Percentiles rank a stretch among this genome's conserved stretches.
Conservation (phyloP, 2,113 vertebrate species). For the Mixornis gularis region DNA sequence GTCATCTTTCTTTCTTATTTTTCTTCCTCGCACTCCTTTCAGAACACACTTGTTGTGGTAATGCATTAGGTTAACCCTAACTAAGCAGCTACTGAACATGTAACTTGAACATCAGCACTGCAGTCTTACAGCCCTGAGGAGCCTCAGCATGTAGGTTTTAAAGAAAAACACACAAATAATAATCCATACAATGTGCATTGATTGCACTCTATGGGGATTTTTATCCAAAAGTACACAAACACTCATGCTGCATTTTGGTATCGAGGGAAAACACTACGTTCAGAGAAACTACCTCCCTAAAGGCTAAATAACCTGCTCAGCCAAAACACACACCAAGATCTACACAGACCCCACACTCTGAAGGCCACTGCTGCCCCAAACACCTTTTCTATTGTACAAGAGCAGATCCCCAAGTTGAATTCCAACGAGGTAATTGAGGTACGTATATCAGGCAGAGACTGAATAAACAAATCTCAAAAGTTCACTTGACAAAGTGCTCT, state of each 20-base stretch:
- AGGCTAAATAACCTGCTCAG: neutral
- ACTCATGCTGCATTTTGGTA: neutral
- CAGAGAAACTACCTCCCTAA: neutral
- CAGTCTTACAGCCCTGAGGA: neutral
- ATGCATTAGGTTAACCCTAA: neutral
- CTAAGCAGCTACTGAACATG: neutral
- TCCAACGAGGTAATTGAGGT: neutral
- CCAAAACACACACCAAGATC: neutral
- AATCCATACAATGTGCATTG: neutral
- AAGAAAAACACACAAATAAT: neutral
- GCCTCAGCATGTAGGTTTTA: neutral
- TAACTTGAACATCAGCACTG: neutral
- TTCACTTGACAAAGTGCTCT: neutral
- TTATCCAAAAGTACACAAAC: neutral
- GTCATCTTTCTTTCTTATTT: conserved; percentile 24
- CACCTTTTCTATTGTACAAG: neutral
- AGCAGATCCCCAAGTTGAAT: neutral
- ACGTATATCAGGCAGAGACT: neutral
- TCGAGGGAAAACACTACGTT: neutral
- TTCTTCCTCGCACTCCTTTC: neutral
- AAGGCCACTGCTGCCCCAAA: neutral
- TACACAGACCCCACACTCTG: neutral
- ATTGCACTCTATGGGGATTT: neutral
- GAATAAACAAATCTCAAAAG: neutral
- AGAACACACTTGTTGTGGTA: neutral